Percentiles rank a stretch among this genome's conserved stretches.
phyloP scores from a whole-genome alignment of 2,888 invertebrate genomes.

The Leptopilina drosophilae region DNA sequence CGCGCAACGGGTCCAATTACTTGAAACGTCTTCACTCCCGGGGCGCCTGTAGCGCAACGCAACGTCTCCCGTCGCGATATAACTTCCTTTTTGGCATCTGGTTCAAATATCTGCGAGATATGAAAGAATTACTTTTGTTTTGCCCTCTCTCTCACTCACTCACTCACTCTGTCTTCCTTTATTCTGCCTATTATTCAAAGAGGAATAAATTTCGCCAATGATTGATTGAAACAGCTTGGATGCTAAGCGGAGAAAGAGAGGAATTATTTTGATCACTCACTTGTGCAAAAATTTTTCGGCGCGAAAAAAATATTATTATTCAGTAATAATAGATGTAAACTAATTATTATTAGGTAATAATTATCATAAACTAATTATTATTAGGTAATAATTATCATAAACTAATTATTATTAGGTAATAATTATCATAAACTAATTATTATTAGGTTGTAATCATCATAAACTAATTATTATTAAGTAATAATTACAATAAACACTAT shows the following conservation, averaged over 20 bases:
- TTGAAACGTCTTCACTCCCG: conserved; percentile 70
- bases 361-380: no score
- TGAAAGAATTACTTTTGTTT: no score
- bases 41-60: conserved; percentile 58
- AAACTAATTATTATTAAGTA: no score
- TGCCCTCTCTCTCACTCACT: no score
- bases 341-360: no score
- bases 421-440: no score
- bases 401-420: no score
- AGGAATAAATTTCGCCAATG: conserved; percentile 25
- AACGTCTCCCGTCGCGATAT: conserved; percentile 64
- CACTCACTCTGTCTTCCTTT: not conserved
- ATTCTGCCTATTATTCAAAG: not conserved
- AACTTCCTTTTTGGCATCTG: conserved; percentile 50
- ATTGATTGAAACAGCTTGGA: not conserved
- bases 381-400: no score
- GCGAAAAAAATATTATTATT: no score
- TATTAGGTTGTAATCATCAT: no score
- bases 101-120: conserved; percentile 34
- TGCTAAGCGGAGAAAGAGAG: not conserved
- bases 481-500: no score
- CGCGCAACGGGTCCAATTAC: conserved; percentile 66
- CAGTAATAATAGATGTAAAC: no score
- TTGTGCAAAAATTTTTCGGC: not conserved
- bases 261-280: conserved; percentile 9